A percentile compares a stretch with the other conserved stretches of the same genome.
Evolutionary conservation across 2,797 vertebrate species (phyloP).

Genomic region (Orestias chungarensis): DNA sequence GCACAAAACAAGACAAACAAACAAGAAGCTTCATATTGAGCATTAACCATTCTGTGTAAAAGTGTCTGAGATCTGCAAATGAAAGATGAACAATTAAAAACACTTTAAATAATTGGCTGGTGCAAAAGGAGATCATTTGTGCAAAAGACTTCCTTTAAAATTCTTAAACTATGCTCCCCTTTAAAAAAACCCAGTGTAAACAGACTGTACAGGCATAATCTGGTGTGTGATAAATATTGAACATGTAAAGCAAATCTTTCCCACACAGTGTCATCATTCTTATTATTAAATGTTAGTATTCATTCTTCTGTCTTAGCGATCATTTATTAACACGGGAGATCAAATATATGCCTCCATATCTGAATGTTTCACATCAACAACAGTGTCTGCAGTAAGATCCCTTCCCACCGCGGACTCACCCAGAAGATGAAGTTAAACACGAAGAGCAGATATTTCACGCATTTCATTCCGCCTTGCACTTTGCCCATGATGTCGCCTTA

Average conservation of each 20-base stretch:
- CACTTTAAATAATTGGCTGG: too few relatives aligned
- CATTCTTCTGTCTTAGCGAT: not conserved
- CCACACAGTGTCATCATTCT: too few relatives aligned
- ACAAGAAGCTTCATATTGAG: not conserved
- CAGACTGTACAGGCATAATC: not conserved
- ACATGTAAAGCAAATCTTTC: too few relatives aligned
- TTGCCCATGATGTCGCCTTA: conserved; percentile 82
- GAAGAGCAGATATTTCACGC: conserved; percentile 94
- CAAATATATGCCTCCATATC: not conserved
- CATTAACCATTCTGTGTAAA: conserved; percentile 13
- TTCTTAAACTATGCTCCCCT: not conserved
- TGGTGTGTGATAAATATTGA: not conserved
- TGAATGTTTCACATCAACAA: not conserved
- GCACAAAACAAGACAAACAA: too few relatives aligned
- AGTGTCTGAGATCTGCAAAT: too few relatives aligned
- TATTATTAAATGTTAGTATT: too few relatives aligned
- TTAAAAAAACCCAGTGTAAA: not conserved
- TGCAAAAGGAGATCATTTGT: too few relatives aligned
- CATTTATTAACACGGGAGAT: not conserved
- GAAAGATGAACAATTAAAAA: not conserved
- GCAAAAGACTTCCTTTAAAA: too few relatives aligned
- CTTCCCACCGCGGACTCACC: conserved; percentile 80
- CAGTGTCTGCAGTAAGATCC: not conserved
- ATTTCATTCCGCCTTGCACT: conserved; percentile 89
- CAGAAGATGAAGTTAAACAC: conserved; percentile 95